phyloP scores from a whole-genome alignment of 1,140 invertebrate species.

The Drosophila tsacasi region DNA sequence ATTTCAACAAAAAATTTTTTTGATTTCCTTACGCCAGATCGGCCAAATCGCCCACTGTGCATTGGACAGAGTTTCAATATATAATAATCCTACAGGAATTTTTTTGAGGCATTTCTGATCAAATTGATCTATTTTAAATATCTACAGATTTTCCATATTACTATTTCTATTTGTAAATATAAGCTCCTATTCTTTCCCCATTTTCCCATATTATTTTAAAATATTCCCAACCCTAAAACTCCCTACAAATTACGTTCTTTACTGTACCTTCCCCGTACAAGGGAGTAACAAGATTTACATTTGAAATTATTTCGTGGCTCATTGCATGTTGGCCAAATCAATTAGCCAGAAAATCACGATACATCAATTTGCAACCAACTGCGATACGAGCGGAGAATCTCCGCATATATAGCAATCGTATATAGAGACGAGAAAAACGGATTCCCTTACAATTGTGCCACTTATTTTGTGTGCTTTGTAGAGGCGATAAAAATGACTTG shows the following conservation, averaged over 20 bases:
- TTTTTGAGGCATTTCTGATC: no score
- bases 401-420: constrained; percentile 8
- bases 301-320: constrained; percentile 43
- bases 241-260: not conserved
- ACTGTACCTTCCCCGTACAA: constrained; percentile 15
- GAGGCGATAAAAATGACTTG: constrained; percentile 55
- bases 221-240: not conserved
- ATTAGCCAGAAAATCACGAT: constrained; percentile 77
- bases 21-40: no score
- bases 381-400: constrained; percentile 47
- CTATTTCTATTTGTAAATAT: no score
- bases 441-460: constrained; percentile 68
- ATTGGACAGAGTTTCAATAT: no score
- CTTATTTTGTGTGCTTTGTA: constrained; percentile 62
- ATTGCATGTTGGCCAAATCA: constrained; percentile 68
- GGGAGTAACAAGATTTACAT: constrained; percentile 41
- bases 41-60: no score
- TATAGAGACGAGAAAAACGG: constrained; percentile 4
- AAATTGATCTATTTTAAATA: no score
- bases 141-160: no score
- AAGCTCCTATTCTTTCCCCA: no score
- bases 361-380: constrained; percentile 75
- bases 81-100: no score
- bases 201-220: not conserved
- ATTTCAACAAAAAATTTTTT: no score